Evolutionary conservation across 1,140 invertebrate genomes (phyloP), one percentile per base, ranked within the genome.

Genomic region (Ceratosolen fusciceps): DNA sequence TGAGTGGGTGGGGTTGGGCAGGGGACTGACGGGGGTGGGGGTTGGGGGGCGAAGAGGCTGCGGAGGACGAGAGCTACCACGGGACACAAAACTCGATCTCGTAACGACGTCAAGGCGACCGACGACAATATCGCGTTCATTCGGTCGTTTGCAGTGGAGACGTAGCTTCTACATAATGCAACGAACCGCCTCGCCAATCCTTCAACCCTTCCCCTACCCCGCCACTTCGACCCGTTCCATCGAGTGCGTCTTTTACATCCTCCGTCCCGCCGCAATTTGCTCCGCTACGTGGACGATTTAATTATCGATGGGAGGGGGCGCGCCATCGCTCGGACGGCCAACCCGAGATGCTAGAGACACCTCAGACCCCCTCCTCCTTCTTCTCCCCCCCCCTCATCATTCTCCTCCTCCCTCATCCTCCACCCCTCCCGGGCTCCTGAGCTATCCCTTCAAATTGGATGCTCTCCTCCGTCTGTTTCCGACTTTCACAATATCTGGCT

Each of bases 101-200:
- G n/a, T 70, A 58, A 70, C 49, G 76, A 58, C 43, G 52, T 24
- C 19, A 26, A 10, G 1, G 39, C 26, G 70, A 4, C 8, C 43
- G 34, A 82, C 82, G 84, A 84, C 84, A 84, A 85, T 85, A 85
- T 85, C 79, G 81, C 83, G 84, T 85, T 86, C 83, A 84, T 85
- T 86, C 81, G 76, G 43, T 74, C 80, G 74, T 79, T 74, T 76
- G 54, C 74, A 24, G 26, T 67, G 19, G 77, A 52, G 16, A 52
- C 24, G 58, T 37, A 47, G 34, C 75, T 77, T 52, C 49, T 72
- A 78, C 77, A 78, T 72, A 78, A 78, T 78, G 77, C 29, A 78
- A 52, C 54, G 24, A 58, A 52, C 21, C 47, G 31, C 29, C 62
- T 5, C 14, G 7, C 19, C 52, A 9, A 1, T 37, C 21, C 62